A percentile compares a stretch with the other conserved stretches of the same genome.
Evolutionary conservation across 2,797 vertebrate species (phyloP).

Genomic region (Etheostoma nigrum): DNA sequence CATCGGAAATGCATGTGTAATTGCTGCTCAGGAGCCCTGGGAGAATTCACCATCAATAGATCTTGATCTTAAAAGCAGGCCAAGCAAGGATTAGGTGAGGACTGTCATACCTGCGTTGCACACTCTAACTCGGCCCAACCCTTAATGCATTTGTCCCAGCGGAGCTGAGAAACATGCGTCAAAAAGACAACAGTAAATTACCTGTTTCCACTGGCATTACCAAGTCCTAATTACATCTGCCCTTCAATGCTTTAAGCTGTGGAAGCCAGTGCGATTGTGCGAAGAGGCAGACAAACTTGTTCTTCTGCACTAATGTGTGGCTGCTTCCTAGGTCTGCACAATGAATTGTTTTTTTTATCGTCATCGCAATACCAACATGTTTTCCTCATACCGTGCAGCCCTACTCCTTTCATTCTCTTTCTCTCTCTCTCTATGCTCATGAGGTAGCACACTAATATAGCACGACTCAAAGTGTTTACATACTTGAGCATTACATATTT

Average conservation of each 20-base stretch:
- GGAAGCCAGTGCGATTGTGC: slow-evolving; percentile 30
- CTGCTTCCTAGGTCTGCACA: background rate
- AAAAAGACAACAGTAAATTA: slow-evolving; percentile 66
- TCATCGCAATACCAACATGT: too few relatives aligned
- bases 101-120: slow-evolving; percentile 58
- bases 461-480: slow-evolving; percentile 71
- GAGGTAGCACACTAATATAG: slow-evolving; percentile 42
- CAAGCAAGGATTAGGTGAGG: slow-evolving; percentile 60
- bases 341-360: too few relatives aligned
- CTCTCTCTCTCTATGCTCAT: slow-evolving; percentile 14
- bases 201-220: slow-evolving; percentile 51
- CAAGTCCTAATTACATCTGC: slow-evolving; percentile 34
- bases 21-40: slow-evolving; percentile 45
- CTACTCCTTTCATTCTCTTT: slow-evolving; percentile 31
- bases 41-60: slow-evolving; percentile 62
- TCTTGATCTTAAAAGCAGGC: slow-evolving; percentile 58
- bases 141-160: slow-evolving; percentile 58
- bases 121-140: slow-evolving; percentile 48
- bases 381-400: too few relatives aligned
- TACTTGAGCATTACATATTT: slow-evolving; percentile 68
- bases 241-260: slow-evolving; percentile 33
- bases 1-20: slow-evolving; percentile 59
- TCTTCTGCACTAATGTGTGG: slow-evolving; percentile 26
- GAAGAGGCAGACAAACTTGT: slow-evolving; percentile 37
- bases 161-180: slow-evolving; percentile 50